These are phyloP conservation scores for Dasyprocta punctata DNA, from an alignment of 2,113 vertebrate genomes.

Conservation along the genomic window DNA sequence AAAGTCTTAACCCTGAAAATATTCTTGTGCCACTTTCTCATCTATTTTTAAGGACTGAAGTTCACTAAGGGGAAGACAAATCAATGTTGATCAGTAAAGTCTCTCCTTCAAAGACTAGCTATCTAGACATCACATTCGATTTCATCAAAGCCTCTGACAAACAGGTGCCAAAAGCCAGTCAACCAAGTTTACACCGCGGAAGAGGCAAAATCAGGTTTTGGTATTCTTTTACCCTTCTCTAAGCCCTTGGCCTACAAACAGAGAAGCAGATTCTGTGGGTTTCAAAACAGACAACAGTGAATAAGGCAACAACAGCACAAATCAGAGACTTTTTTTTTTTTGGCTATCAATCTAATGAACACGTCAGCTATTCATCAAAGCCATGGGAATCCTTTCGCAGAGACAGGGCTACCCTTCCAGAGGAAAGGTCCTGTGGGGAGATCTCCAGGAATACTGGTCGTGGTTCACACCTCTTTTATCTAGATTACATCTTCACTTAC, in stretches of 20 bases:
- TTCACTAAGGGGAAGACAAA: neutral
- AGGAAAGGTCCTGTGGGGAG: neutral
- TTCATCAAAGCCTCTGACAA: neutral
- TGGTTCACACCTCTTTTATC: neutral
- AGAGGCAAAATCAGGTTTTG: neutral
- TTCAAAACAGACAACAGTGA: neutral
- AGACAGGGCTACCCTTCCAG: neutral
- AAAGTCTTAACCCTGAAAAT: neutral
- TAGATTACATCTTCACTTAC: neutral
- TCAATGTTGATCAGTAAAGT: neutral
- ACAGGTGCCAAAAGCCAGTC: neutral
- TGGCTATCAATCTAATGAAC: neutral
- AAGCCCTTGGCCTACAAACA: neutral
- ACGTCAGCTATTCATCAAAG: neutral
- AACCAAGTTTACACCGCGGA: neutral
- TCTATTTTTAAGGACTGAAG: neutral
- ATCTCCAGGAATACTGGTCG: neutral
- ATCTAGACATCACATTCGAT: neutral
- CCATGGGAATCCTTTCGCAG: neutral
- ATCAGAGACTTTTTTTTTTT: neutral
- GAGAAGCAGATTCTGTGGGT: neutral
- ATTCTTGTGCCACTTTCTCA: neutral
- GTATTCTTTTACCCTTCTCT: neutral
- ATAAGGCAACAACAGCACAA: rapidly evolving
- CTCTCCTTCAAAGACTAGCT: neutral